Base-by-base conservation (phyloP, 2,888 invertebrate species). In the Drosophila suboccidentalis region DNA sequence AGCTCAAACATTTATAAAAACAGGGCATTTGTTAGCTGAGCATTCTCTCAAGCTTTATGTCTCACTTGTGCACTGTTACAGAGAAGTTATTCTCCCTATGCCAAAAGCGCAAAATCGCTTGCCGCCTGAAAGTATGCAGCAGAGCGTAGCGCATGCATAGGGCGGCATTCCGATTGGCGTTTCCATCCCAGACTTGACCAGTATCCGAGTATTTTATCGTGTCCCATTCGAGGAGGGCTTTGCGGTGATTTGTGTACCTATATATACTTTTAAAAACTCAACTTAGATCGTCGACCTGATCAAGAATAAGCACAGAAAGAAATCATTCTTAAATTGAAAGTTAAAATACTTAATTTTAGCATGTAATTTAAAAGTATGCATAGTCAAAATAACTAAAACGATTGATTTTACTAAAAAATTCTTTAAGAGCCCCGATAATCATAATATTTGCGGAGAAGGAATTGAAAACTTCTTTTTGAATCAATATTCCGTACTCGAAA, bases 31-130 rank as follows among this genome's bases (percentile, higher is more conserved):
- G 36, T 3, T 4, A 15, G 46, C 10, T 17, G n/a, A 15, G n/a
- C n/a, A 41, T 17, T 1, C 13, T 32, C 3, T 41, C 17, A 17
- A 19, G 17, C 11, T 41, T 39, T 41, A 55, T 59, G 54, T 50
- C 47, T 36, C 73, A 46, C 59, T 67, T 50, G 32, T 61, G 61
- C 65, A n/a, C 13, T 46, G 46, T 9, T 26, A 13, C 22, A 57
- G 41, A 71, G 57, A 66, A 72, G 82, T 72, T 70, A 71, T 75
- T 41, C 57, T 54, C 38, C 32, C 84, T 82, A 75, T 78, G 80
- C 71, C 65, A 75, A 88, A 89, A 89, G 75, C 71, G 71, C 80
- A 86, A 86, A 88, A 82, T 88, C 89, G 90, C 90, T 86, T 88
- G 87, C 73, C 66, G 78, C 81, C 86, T 78, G 75, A 88, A 80